These are phyloP conservation scores for Drosophila quinaria DNA, from an alignment of 2,888 invertebrate genomes.

Conservation along the genomic window DNA sequence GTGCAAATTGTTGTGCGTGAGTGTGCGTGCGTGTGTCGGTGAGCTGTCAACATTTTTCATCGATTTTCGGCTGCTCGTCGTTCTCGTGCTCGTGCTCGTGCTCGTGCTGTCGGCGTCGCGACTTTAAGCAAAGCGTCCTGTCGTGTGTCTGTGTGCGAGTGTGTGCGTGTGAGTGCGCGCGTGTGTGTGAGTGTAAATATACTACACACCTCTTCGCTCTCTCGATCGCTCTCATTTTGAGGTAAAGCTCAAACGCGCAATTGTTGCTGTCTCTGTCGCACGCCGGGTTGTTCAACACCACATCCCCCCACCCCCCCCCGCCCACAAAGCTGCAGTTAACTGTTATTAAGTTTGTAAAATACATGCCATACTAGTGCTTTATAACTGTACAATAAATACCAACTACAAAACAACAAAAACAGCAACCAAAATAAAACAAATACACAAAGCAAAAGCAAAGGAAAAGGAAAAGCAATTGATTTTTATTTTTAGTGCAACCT, in stretches of 20 bases:
- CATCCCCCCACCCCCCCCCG: slow-evolving; percentile 9
- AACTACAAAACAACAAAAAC: slow-evolving; percentile 27
- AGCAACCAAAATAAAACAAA: slow-evolving; percentile 28
- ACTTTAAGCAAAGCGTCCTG: slow-evolving; percentile 41
- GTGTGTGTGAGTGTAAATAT: slow-evolving; percentile 55
- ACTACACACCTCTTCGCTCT: slow-evolving; percentile 40
- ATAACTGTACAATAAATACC: slow-evolving; percentile 77
- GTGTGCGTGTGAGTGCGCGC: slow-evolving; percentile 32
- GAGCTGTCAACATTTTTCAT: slow-evolving; percentile 67
- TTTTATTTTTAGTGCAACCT: slow-evolving; percentile 73
- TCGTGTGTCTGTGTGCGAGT: slow-evolving; percentile 13
- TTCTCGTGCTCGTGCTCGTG: slow-evolving; percentile 34
- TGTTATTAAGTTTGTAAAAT: slow-evolving; percentile 65
- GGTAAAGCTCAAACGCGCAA: slow-evolving; percentile 7
- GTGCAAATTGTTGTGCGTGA: slow-evolving; percentile 30
- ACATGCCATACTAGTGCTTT: slow-evolving; percentile 78
- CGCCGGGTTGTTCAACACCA: slow-evolving; percentile 53
- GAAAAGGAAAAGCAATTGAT: slow-evolving; percentile 72
- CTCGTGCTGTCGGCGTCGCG: slow-evolving; percentile 21
- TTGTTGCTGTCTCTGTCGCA: slow-evolving; percentile 50
- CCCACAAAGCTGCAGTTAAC: slow-evolving; percentile 39
- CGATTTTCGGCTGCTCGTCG: slow-evolving; percentile 64
- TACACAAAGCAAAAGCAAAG: slow-evolving; percentile 3
- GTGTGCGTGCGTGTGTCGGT: slow-evolving; percentile 22
- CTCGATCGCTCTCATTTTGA: slow-evolving; percentile 1